Percentiles rank a stretch among this genome's conserved stretches.
phyloP scores from a whole-genome alignment of 2,888 invertebrate species.

The Cheilosia scutellata region DNA sequence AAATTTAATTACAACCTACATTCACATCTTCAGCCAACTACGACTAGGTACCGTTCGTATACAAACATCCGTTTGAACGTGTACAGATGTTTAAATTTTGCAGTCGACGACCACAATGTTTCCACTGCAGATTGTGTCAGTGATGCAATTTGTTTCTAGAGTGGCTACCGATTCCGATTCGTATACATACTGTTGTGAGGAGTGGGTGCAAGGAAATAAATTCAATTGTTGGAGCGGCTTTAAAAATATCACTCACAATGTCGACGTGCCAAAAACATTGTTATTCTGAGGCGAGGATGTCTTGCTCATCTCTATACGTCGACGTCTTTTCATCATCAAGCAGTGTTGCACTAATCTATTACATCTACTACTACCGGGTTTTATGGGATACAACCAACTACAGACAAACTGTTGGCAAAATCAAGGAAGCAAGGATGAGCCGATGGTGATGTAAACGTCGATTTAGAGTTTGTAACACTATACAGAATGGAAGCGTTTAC shows the following conservation, averaged over 20 bases:
- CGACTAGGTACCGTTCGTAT: not conserved
- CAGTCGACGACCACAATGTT: not conserved
- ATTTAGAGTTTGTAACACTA: constrained; percentile 40
- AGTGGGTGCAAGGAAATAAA: not conserved
- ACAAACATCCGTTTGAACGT: not conserved
- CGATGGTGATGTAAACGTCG: constrained; percentile 11
- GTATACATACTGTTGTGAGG: not conserved
- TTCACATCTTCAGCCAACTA: not conserved
- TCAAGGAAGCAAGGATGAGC: not conserved
- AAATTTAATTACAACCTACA: constrained; percentile 66
- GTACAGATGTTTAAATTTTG: constrained; percentile 31
- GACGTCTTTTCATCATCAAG: constrained; percentile 39
- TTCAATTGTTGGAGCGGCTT: constrained; percentile 30
- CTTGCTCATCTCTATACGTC: constrained; percentile 32
- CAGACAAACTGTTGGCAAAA: constrained; percentile 33
- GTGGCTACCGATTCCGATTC: not conserved
- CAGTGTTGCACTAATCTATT: constrained; percentile 49
- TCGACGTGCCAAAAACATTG: constrained; percentile 61
- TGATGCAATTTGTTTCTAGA: constrained; percentile 4
- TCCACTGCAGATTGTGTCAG: not conserved
- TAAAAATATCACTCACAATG: constrained; percentile 54
- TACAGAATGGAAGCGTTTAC: constrained; percentile 8
- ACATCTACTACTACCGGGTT: constrained; percentile 21
- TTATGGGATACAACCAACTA: constrained; percentile 21
- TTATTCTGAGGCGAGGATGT: constrained; percentile 21